Evolutionary conservation across 2,888 invertebrate genomes (phyloP), one percentile per base, ranked within the genome.

Genomic region (Plebejus argus): DNA sequence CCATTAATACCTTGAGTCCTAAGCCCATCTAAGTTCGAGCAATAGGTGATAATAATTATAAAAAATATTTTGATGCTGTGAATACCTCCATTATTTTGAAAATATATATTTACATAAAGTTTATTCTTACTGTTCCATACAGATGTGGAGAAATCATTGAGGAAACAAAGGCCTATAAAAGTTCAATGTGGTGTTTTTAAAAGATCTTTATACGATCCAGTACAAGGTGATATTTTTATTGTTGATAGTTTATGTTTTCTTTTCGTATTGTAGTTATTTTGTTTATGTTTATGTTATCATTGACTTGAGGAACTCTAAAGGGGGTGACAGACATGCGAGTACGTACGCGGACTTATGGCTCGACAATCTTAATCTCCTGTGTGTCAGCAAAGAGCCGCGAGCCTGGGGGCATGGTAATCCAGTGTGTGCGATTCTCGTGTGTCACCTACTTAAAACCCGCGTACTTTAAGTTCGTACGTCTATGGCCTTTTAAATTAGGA

Each of bases 91-190:
- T 12, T 18, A 53, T 53, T 53, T 53, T 10, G 45, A 66, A n/a
- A 35, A 10, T 56, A 70, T 58, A 76, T 28, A 35, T 78, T 70
- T 76, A 45, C 10, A 10, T 28, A 78, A 49, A 15, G 53, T 53
- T 5, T 53, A 53, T 18, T 53, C 18, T 53, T 53, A 53, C 12
- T 53, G 18, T 77, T 76, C 5, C 39, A 88, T 87, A 15, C 85
- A 93, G 93, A 94, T 87, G 86, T 94, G 4, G 92, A 92, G 82
- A 86, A 86, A 58, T 87, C 89, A 4, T 78, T 87, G 23, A 91
- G 88, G 81, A 90, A 89, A 77, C 93, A 93, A 78, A 90, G 85
- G 66, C 92, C 93, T 0, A 89, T 92, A 49, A 94, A 94, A 84
- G 82, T 93, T 12, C 93, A 93, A 80, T 91, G 91, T 83, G 93